Evolutionary conservation across 2,113 vertebrate species (phyloP).

Genomic region (Tragelaphus scriptus): DNA sequence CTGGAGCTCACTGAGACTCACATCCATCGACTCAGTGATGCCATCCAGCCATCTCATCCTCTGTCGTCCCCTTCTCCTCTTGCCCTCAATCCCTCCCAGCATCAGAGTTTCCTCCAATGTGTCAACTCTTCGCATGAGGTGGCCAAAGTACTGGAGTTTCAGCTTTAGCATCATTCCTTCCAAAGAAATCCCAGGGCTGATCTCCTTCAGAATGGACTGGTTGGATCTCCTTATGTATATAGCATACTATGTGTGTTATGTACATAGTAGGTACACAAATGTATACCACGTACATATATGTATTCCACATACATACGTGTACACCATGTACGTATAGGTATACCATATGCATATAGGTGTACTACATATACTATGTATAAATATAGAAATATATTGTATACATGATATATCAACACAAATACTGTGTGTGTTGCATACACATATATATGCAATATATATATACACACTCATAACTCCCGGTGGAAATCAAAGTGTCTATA

Average conservation of each 20-base stretch:
- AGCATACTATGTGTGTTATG: accelerated
- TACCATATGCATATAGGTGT: not conserved
- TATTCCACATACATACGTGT: not conserved
- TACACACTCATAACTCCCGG: not conserved
- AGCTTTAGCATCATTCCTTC: no score
- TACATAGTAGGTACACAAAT: not conserved
- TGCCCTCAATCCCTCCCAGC: no score
- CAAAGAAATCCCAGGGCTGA: no score
- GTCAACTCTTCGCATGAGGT: no score
- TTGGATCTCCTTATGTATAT: not conserved
- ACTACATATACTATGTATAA: not conserved
- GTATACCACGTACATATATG: not conserved
- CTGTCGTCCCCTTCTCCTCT: no score
- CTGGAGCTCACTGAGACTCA: no score
- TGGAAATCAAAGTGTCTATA: accelerated
- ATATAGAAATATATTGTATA: not conserved
- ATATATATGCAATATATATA: not conserved
- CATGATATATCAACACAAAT: not conserved
- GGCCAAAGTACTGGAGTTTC: no score
- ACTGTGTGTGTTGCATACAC: accelerated
- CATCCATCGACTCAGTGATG: no score
- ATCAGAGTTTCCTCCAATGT: no score
- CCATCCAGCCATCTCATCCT: no score
- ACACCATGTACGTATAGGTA: not conserved
- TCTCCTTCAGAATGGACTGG: no score